Base-by-base conservation (phyloP, 1,140 invertebrate species). In the Hetaerina americana region DNA sequence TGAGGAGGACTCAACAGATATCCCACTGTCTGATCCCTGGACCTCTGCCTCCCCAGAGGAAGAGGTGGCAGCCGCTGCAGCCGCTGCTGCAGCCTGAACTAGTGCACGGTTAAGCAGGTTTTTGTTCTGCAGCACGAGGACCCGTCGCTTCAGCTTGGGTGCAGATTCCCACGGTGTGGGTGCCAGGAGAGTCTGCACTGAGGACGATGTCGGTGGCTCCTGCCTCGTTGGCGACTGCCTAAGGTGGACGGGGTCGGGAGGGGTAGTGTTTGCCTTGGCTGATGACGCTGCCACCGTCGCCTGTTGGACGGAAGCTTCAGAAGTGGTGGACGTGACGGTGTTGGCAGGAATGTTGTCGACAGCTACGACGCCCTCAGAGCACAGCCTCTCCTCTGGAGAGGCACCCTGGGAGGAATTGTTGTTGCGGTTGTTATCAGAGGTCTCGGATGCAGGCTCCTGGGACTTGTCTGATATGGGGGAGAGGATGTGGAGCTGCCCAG, bases 381-480 rank as follows among this genome's bases (percentile, higher is more conserved):
- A 57, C 2, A 57, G 40, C 22, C 40, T 57, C 73, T 89, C 87
- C 75, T 85, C 84, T 0, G 89, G 88, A 1, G 88, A 88, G 57
- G 86, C 86, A 76, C 89, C 88, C 76, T 90, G 88, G 0, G 89
- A 90, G 76, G 89, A 90, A 75, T 90, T 90, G 22, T 57, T 57
- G 77, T 90, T 90, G 73, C 87, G 88, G 76, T 91, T 90, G 77
- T 89, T 90, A 74, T 91, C 90, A 12, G 89, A 90, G 0, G 88
- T 88, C 76, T 92, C 90, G 0, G 89, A 90, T 18, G 87, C 88
- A 15, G 90, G 91, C 77, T 94, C 92, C 77, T 93, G 90, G n/a
- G 92, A 93, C 78, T 94, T 94, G 80, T 94, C 92, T 27, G 92
- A 94, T 76, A 94, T 95, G 5, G 92, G 92, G 71, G 92, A 94